Evolutionary conservation across 2,888 invertebrate species (phyloP).

Genomic region (Ormyrus thymus): DNA sequence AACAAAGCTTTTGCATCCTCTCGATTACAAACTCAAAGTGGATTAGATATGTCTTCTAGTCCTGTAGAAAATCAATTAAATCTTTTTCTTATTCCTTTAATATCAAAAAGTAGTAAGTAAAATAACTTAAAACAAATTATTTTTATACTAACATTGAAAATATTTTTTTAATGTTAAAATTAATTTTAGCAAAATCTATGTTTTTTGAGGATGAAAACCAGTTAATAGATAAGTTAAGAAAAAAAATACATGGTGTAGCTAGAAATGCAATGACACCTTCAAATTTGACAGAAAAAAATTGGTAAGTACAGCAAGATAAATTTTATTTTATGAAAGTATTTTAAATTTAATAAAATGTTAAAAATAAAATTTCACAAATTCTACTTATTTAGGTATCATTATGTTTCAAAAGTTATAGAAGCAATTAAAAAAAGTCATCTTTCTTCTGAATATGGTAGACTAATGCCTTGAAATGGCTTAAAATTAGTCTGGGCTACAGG

Average conservation of each 20-base stretch:
- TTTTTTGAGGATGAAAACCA: conserved; percentile 73
- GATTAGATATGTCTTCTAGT: conserved; percentile 80
- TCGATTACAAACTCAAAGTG: conserved; percentile 81
- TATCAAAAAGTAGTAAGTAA: conserved; percentile 74
- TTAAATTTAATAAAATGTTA: neutral
- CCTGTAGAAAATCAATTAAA: conserved; percentile 81
- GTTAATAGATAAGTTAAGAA: conserved; percentile 81
- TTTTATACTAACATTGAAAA: conserved; percentile 9
- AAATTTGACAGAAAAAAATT: conserved; percentile 86
- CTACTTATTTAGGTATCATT: conserved; percentile 79
- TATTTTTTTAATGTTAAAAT: conserved; percentile 6
- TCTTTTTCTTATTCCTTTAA: conserved; percentile 82
- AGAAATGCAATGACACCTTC: conserved; percentile 84
- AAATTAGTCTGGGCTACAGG: neutral
- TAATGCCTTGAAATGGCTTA: conserved; percentile 79
- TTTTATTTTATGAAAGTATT: neutral
- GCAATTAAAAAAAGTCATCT: conserved; percentile 89
- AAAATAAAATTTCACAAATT: conserved; percentile 15
- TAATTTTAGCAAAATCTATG: conserved; percentile 62
- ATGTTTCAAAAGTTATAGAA: conserved; percentile 89
- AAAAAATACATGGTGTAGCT: conserved; percentile 83
- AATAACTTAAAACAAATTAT: conserved; percentile 2
- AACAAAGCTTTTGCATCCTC: conserved; percentile 79
- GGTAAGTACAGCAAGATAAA: conserved; percentile 74
- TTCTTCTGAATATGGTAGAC: conserved; percentile 88